Evolutionary conservation across 64 coral and sea anemone species (phyloP).

Genomic region (Montipora capricornis): DNA sequence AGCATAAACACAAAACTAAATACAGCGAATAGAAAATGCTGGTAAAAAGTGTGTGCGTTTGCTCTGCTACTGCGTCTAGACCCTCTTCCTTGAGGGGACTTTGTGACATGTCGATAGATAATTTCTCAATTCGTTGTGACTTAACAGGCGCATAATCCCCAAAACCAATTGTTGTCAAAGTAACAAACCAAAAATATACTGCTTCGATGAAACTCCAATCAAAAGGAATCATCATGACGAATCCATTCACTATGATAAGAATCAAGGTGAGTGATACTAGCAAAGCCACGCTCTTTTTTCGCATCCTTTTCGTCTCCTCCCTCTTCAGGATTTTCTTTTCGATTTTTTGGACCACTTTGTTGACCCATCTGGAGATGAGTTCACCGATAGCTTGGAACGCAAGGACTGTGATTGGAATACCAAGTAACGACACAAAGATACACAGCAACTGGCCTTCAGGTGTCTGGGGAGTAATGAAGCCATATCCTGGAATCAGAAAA

Average conservation of each 20-base stretch:
- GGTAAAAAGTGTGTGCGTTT: background rate
- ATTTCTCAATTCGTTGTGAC: background rate
- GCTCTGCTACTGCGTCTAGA: background rate
- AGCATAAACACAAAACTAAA: constrained; percentile 30
- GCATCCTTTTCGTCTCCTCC: background rate
- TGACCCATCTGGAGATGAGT: constrained; percentile 39
- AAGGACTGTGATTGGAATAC: constrained; percentile 71
- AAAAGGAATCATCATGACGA: background rate
- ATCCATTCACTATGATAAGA: background rate
- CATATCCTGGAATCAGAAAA: constrained; percentile 56
- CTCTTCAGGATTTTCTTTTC: constrained; percentile 63
- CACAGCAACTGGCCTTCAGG: constrained; percentile 60
- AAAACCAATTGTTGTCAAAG: constrained; percentile 80
- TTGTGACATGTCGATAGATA: background rate
- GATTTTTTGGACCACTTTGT: background rate
- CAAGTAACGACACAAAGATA: constrained; percentile 58
- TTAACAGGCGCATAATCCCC: constrained; percentile 64
- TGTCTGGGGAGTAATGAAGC: constrained; percentile 72
- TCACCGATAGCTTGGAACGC: constrained; percentile 63
- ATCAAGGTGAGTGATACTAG: constrained; percentile 7
- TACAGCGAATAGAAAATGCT: background rate
- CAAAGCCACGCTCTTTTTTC: constrained; percentile 35
- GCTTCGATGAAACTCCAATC: constrained; percentile 24
- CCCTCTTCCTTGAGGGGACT: background rate
- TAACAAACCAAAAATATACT: constrained; percentile 85